Percentiles rank a stretch among this genome's conserved stretches.
Evolutionary conservation across 2,797 vertebrate genomes (phyloP).

Genomic region (Decapterus maruadsi): DNA sequence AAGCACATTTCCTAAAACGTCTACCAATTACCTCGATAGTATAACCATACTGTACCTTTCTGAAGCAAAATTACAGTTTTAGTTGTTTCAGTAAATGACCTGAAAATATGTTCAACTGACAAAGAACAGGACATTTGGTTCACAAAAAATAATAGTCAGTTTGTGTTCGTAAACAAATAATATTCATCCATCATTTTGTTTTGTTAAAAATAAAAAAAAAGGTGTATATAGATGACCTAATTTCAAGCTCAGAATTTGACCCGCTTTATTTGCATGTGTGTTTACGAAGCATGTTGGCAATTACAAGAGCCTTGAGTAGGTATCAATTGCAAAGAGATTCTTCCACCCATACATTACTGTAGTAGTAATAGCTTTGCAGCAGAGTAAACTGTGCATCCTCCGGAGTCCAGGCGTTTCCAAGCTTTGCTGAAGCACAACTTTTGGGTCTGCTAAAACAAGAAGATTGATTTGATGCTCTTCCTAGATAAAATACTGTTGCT

Average conservation of each 20-base stretch:
- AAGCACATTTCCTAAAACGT: background rate
- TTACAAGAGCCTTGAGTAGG: constrained; percentile 3
- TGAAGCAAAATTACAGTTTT: no score
- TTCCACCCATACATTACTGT: background rate
- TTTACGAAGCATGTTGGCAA: background rate
- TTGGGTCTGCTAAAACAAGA: constrained; percentile 1
- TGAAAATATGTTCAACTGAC: background rate
- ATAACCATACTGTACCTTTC: background rate
- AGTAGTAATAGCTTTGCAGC: background rate
- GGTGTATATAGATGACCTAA: no score
- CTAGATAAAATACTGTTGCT: constrained; percentile 43
- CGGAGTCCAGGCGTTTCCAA: background rate
- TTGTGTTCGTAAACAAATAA: background rate
- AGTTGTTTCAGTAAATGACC: background rate
- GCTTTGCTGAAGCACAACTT: background rate
- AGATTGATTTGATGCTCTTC: constrained; percentile 3
- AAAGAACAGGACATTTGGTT: background rate
- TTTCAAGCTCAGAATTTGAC: background rate
- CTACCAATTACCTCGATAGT: background rate
- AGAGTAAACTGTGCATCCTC: background rate
- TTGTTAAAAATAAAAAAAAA: no score
- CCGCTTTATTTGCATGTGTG: background rate
- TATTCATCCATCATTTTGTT: background rate
- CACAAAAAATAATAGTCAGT: background rate
- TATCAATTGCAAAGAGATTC: background rate